phyloP scores from a whole-genome alignment of 2,888 invertebrate genomes.

The Candidula unifasciata region DNA sequence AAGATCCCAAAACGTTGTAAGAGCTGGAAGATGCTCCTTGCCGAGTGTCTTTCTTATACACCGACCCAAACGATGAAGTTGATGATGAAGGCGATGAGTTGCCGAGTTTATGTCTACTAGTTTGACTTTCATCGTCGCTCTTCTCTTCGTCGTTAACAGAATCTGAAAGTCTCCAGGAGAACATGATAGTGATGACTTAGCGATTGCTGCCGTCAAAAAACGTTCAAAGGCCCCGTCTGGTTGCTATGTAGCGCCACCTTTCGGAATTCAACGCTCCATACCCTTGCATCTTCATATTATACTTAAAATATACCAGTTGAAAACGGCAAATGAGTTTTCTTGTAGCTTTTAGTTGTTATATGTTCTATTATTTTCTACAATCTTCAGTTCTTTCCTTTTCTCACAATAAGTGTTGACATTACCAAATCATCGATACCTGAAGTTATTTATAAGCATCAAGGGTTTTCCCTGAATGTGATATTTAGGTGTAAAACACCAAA shows the following conservation, averaged over 20 bases:
- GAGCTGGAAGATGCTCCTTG: not conserved
- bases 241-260: constrained; percentile 44
- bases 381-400: too few relatives aligned
- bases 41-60: not conserved
- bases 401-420: too few relatives aligned
- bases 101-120: constrained; percentile 5
- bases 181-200: constrained; percentile 74
- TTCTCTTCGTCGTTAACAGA: constrained; percentile 62
- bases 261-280: constrained; percentile 52
- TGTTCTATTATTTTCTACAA: too few relatives aligned
- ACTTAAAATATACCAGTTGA: too few relatives aligned
- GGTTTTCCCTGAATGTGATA: too few relatives aligned
- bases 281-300: not conserved
- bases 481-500: too few relatives aligned
- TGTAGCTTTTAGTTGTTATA: too few relatives aligned
- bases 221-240: constrained; percentile 73
- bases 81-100: not conserved
- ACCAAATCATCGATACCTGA: too few relatives aligned
- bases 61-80: constrained; percentile 17
- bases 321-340: too few relatives aligned
- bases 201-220: constrained; percentile 74
- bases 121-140: constrained; percentile 17
- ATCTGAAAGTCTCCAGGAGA: constrained; percentile 73
- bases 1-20: not conserved
- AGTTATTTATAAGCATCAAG: too few relatives aligned